These are phyloP conservation scores for Ictalurus punctatus DNA, from an alignment of 2,113 vertebrate species.

Conservation along the genomic window DNA sequence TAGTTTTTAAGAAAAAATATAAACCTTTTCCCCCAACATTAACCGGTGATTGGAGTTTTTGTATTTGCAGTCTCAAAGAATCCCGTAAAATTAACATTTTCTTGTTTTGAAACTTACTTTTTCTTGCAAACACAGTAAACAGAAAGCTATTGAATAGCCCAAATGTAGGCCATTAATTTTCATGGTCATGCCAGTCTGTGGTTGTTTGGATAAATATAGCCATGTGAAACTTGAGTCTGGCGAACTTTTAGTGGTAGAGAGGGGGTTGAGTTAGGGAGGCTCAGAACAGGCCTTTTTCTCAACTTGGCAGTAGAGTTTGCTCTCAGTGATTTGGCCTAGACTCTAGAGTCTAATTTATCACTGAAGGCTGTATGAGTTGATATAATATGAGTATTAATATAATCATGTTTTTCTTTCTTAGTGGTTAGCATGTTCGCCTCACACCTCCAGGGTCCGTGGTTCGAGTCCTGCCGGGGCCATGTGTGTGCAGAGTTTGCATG, in stretches of 20 bases:
- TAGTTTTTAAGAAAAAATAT: neutral
- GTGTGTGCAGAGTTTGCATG: too few species aligned
- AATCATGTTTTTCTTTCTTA: neutral
- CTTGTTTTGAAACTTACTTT: neutral
- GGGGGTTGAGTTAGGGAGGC: neutral
- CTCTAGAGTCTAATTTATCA: constrained; percentile 39
- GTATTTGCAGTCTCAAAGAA: neutral
- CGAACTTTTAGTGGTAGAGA: constrained; percentile 58
- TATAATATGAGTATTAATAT: constrained; percentile 3
- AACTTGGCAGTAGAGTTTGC: constrained; percentile 15
- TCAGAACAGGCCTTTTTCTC: constrained; percentile 33
- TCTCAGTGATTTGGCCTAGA: constrained; percentile 16
- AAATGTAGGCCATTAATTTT: neutral
- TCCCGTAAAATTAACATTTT: neutral
- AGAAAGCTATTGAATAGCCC: neutral
- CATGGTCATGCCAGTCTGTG: constrained; percentile 51
- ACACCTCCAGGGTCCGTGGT: too few species aligned
- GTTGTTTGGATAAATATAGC: constrained; percentile 67
- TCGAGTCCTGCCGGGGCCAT: too few species aligned
- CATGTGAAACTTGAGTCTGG: constrained; percentile 64
- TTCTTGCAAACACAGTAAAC: neutral
- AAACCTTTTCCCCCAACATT: neutral
- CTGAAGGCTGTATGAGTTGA: constrained; percentile 23
- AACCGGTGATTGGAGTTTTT: neutral
- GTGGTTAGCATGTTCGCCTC: too few species aligned